These are phyloP conservation scores for Agrotis segetum DNA, from an alignment of 2,888 invertebrate genomes.

Conservation along the genomic window DNA sequence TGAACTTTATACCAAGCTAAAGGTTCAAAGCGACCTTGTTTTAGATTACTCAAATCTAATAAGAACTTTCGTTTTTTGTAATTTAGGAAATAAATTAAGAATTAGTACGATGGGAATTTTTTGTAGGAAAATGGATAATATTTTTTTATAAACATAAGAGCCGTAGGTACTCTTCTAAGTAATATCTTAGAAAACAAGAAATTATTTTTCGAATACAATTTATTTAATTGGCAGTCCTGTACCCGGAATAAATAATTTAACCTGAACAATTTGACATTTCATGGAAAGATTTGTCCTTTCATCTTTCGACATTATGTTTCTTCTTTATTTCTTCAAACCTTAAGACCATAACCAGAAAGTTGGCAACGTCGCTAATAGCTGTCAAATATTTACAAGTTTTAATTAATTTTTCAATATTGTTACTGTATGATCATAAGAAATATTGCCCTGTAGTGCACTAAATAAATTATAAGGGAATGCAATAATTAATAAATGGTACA, in stretches of 20 bases:
- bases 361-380: too few relatives aligned
- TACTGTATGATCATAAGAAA: too few relatives aligned
- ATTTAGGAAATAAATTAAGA: conserved; percentile 41
- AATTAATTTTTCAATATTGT: too few relatives aligned
- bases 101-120: conserved; percentile 29
- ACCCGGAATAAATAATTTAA: neutral
- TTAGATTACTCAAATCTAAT: conserved; percentile 41
- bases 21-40: conserved; percentile 42
- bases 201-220: conserved; percentile 7
- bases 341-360: too few relatives aligned
- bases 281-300: too few relatives aligned
- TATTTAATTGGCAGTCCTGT: neutral
- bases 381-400: too few relatives aligned
- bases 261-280: too few relatives aligned
- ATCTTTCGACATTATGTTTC: too few relatives aligned
- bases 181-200: conserved; percentile 1
- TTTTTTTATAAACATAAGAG: neutral
- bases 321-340: too few relatives aligned
- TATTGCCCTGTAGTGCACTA: too few relatives aligned
- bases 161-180: neutral
- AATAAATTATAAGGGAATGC: too few relatives aligned
- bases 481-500: too few relatives aligned
- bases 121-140: neutral
- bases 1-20: conserved; percentile 27
- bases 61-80: conserved; percentile 46